These are phyloP conservation scores for Acleris cristana DNA, from an alignment of 2,888 invertebrate species.

Conservation along the genomic window DNA sequence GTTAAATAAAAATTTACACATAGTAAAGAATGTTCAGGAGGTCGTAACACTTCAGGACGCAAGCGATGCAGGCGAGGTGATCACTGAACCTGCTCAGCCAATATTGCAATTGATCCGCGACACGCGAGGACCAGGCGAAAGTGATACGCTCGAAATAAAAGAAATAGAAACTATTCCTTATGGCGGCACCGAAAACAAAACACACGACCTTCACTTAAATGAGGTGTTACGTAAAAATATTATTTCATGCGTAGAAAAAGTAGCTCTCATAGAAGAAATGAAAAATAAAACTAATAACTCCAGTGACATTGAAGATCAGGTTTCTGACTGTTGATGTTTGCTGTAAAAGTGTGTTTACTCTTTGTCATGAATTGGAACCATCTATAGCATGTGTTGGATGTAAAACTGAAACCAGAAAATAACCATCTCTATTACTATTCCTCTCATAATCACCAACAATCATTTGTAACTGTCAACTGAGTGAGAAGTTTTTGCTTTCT, in stretches of 20 bases:
- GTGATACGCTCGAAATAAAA: constrained; percentile 48
- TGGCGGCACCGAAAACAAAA: constrained; percentile 48
- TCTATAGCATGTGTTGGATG: constrained; percentile 62
- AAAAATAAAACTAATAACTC: constrained; percentile 65
- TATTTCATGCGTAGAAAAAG: constrained; percentile 75
- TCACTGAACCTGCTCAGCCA: constrained; percentile 39
- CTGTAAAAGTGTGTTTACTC: constrained; percentile 61
- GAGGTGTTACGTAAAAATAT: constrained; percentile 72
- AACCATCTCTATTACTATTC: constrained; percentile 49
- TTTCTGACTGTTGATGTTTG: constrained; percentile 70
- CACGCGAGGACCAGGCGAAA: constrained; percentile 29
- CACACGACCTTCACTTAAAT: constrained; percentile 67
- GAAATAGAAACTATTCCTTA: constrained; percentile 53
- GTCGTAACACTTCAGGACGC: constrained; percentile 45
- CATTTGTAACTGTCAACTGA: constrained; percentile 37
- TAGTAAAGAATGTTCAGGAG: constrained; percentile 54
- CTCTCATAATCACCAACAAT: constrained; percentile 36
- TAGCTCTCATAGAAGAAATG: constrained; percentile 73
- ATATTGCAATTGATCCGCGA: constrained; percentile 32
- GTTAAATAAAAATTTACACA: constrained; percentile 68
- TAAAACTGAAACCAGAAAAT: constrained; percentile 37
- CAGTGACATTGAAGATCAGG: constrained; percentile 63
- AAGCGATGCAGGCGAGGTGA: constrained; percentile 42
- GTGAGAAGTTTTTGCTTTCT: constrained; percentile 35
- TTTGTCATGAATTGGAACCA: constrained; percentile 52